Conservation (phyloP, 53 echinoderm and acorn worm genomes). For the Antedon mediterranea region DNA sequence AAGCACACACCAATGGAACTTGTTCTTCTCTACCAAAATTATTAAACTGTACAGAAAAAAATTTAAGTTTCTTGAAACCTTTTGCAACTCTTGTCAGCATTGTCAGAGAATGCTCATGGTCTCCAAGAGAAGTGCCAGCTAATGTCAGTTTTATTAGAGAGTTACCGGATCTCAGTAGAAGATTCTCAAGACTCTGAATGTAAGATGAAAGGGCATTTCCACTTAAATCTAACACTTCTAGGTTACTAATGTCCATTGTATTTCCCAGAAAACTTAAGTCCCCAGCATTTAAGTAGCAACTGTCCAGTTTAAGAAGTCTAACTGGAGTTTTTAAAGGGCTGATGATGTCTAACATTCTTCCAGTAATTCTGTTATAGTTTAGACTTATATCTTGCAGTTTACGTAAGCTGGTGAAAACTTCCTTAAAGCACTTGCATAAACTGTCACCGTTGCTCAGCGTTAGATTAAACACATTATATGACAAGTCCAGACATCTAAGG, state of each 20-base stretch:
- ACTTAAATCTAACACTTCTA: conserved; percentile 20
- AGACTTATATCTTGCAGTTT: conserved; percentile 14
- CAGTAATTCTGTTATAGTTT: conserved; percentile 15
- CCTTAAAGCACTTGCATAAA: neutral
- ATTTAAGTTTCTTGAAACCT: neutral
- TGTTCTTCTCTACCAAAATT: neutral
- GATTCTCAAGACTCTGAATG: neutral
- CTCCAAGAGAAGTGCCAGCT: neutral
- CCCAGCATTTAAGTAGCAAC: conserved; percentile 5
- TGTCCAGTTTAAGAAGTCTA: conserved; percentile 4
- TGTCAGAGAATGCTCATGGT: neutral
- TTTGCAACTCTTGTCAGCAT: neutral
- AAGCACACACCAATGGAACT: neutral
- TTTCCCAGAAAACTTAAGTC: conserved; percentile 29
- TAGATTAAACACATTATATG: neutral
- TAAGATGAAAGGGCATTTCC: conserved; percentile 11
- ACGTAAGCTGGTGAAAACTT: conserved; percentile 11
- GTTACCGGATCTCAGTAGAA: neutral
- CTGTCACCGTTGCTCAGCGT: neutral
- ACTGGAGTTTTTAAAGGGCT: conserved; percentile 9
- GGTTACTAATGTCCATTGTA: conserved; percentile 5
- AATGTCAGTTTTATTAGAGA: neutral
- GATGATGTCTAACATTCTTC: conserved; percentile 12
- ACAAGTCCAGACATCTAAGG: neutral
- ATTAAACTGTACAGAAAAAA: neutral